Evolutionary conservation across 2,888 invertebrate species (phyloP).

Genomic region (Mystacides longicornis): DNA sequence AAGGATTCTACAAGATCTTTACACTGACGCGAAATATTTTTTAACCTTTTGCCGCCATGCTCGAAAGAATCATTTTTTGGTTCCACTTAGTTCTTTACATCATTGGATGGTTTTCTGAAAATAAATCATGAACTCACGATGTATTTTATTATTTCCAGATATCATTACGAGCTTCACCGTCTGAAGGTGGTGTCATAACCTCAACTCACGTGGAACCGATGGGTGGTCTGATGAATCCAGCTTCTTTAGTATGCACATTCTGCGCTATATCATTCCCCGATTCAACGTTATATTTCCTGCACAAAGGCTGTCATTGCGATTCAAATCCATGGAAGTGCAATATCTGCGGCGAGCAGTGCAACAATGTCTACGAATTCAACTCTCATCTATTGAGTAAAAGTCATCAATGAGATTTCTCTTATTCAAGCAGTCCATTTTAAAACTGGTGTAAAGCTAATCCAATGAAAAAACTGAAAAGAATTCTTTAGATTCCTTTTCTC

Average conservation of each 20-base stretch:
- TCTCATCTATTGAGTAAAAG: conserved; percentile 91
- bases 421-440: neutral
- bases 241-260: conserved; percentile 72
- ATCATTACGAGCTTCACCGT: conserved; percentile 44
- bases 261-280: conserved; percentile 95
- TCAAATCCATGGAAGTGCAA: conserved; percentile 96
- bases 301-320: conserved; percentile 96
- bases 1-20: no score
- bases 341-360: conserved; percentile 92
- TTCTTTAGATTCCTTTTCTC: no score
- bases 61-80: no score
- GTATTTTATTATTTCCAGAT: conserved; percentile 31
- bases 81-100: no score
- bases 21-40: no score
- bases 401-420: conserved; percentile 59
- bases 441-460: no score
- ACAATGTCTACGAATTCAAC: conserved; percentile 95
- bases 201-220: conserved; percentile 63
- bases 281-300: conserved; percentile 91
- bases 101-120: no score
- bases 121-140: no score
- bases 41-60: no score
- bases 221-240: conserved; percentile 44
- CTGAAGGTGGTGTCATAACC: conserved; percentile 57
- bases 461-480: no score